Base-by-base conservation (phyloP, 2,888 invertebrate species). In the Cephus pulcher region DNA sequence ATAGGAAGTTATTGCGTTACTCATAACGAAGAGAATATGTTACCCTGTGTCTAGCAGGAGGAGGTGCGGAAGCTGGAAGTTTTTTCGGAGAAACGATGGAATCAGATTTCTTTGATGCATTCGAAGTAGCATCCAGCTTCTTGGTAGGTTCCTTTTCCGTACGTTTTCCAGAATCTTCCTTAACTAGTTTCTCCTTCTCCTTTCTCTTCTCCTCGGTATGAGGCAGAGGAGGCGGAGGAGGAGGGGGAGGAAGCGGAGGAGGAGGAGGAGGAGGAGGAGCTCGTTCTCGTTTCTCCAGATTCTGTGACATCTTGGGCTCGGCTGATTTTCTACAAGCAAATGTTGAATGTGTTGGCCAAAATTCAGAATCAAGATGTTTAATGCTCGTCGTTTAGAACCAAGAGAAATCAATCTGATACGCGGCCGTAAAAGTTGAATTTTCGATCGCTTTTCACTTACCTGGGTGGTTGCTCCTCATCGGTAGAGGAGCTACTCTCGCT, bases 401-500 rank as follows among this genome's bases (percentile, higher is more conserved):
- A 40, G 1, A 40, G 15, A 15, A 40, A 40, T 15, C 6, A 40
- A 40, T 15, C 15, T 40, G 15, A 1, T 15, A 15, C 40, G 40
- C 15, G 15, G 40, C 40, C 40, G 40, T 2, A 15, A 40, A 40
- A 40, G 4, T 40, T 40, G 40, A 15, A 40, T 40, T 15, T 4
- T 40, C 4, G 15, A 34, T 74, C 23, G 15, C 34, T 32, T 74
- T 33, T 34, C 69, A 87, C 88, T 89, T 83, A 91, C 91, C 90
- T 90, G 74, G 84, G 79, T 77, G 88, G 82, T 77, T 87, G 88
- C 78, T 91, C 91, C 80, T 90, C 91, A 82, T 91, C 90, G 83
- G 89, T 90, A 81, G 90, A 89, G 80, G 91, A 89, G 86, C 89
- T 89, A 86, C 90, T 90, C 77, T 90, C 90, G 83, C 90, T 91